Conservation (phyloP, 2,797 vertebrate genomes). For the Oceanodroma leucorhoa region DNA sequence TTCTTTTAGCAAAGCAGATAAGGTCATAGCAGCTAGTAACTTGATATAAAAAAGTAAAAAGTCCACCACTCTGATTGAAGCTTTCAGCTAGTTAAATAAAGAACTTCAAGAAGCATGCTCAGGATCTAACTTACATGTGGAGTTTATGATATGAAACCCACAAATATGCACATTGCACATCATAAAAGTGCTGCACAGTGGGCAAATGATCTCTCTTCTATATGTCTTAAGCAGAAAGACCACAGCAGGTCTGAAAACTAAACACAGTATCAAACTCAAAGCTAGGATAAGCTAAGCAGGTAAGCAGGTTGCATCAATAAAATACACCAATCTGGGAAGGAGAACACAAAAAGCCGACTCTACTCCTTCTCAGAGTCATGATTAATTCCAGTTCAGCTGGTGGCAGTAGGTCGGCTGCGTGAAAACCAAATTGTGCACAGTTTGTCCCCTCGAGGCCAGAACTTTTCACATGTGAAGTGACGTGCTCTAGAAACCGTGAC, state of each 20-base stretch:
- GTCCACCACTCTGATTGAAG: neutral
- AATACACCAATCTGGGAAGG: neutral
- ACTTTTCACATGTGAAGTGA: fast-evolving
- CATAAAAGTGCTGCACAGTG: too few relatives aligned
- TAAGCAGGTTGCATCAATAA: neutral
- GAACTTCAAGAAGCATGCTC: neutral
- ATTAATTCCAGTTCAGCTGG: neutral
- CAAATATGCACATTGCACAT: neutral
- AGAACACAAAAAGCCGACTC: neutral
- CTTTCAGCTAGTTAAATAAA: neutral
- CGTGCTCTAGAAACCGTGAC: neutral
- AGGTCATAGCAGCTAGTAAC: neutral
- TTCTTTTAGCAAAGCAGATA: neutral
- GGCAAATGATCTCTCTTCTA: neutral
- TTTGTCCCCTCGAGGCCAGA: neutral
- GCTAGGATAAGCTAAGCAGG: neutral
- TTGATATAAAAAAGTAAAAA: neutral
- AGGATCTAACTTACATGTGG: neutral
- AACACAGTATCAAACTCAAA: fast-evolving
- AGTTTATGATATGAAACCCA: neutral
- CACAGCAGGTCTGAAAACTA: neutral
- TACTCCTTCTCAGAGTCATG: fast-evolving
- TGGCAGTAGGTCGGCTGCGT: fast-evolving
- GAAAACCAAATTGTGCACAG: neutral
- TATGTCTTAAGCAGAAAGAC: neutral